Conservation (phyloP, 2,888 invertebrate genomes). For the Leucophenga montana region DNA sequence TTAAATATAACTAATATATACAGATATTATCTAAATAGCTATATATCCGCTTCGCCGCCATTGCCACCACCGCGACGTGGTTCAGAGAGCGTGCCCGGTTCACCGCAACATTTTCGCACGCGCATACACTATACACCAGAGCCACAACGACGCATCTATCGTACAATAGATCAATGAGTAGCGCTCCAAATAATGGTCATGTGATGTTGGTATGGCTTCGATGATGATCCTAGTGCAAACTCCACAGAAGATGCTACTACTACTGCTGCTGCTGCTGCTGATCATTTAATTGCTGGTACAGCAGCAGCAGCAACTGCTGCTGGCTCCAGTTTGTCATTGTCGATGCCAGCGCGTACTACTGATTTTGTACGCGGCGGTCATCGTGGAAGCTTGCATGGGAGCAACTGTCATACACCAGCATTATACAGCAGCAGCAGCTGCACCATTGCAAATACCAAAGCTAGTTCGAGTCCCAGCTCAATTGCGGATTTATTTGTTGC, state of each 20-base stretch:
- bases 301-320: background rate
- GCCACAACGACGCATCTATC: conserved; percentile 76
- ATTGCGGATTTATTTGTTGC: conserved; percentile 19
- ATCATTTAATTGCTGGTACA: background rate
- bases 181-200: conserved; percentile 74
- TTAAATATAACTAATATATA: background rate
- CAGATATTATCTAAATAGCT: conserved; percentile 56
- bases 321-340: background rate
- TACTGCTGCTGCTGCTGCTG: background rate
- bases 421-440: background rate
- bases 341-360: background rate
- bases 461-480: conserved; percentile 11
- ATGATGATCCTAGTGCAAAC: conserved; percentile 51
- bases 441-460: conserved; percentile 1
- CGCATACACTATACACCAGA: conserved; percentile 78
- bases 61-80: conserved; percentile 75
- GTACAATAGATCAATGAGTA: conserved; percentile 74
- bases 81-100: conserved; percentile 82
- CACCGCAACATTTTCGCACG: conserved; percentile 79
- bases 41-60: conserved; percentile 74
- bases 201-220: conserved; percentile 74
- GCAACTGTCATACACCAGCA: background rate
- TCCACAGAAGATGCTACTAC: conserved; percentile 24
- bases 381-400: background rate
- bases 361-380: background rate